Base-by-base conservation (phyloP, 2,888 invertebrate species). In the Linnaemya vulpina region DNA sequence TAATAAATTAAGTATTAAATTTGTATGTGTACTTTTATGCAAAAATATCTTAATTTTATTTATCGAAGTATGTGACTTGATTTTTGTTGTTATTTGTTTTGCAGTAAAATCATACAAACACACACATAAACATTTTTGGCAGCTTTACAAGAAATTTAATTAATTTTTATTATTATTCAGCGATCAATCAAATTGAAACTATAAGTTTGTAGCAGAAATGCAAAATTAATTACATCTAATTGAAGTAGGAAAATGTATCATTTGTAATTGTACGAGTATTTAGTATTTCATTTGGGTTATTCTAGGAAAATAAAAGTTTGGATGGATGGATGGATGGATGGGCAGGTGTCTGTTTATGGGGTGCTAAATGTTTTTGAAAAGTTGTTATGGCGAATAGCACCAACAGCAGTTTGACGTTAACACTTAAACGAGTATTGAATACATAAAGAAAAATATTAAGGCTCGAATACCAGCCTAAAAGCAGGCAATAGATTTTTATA, bases 111-210 rank as follows among this genome's bases (percentile, higher is more conserved):
- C 4, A 46, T 5, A n/a, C 15, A 46, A 11, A 15, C 15, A 46
- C 15, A 49, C 2, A n/a, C 58, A 38, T 0, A 46, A 65, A 46
- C 4, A 65, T 49, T 67, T 60, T 74, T 74, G 74, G 74, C 74
- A 74, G 11, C 51, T 53, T n/a, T 51, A 40, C 74, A 63, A 63
- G n/a, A 63, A 63, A 74, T 63, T 53, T 63, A 74, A 74, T 63
- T 74, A 30, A 51, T 62, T 62, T 53, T 49, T 74, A 22, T 51
- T 62, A 22, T 25, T 63, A 40, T n/a, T 7, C 11, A 51, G 63
- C 15, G 51, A 63, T 74, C 51, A 74, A 74, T 74, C 74, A 74
- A 63, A 22, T 63, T 22, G 73, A 60, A 62, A 11, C n/a, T 30
- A 51, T 51, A 62, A 62, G n/a, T 74, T 51, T 53, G 30, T 40